Evolutionary conservation across 1,140 invertebrate genomes (phyloP).

Genomic region (Aphidius ervi): DNA sequence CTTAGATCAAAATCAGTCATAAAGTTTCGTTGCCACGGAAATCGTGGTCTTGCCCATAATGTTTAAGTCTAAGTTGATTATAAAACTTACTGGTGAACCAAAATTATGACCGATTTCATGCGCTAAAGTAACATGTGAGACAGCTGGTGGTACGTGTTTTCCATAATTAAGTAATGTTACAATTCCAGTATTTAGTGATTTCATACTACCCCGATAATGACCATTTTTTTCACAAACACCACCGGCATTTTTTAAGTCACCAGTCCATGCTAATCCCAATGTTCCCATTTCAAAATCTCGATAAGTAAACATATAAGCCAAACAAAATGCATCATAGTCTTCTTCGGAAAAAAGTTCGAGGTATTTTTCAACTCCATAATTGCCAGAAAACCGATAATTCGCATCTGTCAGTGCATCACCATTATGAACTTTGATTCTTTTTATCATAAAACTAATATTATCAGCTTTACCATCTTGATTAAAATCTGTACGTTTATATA

Average conservation of each 20-base stretch:
- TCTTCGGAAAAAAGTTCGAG: constrained; percentile 93
- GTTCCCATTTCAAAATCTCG: constrained; percentile 98
- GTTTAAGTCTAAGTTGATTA: too few relatives aligned
- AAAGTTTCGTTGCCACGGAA: too few relatives aligned
- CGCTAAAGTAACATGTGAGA: constrained; percentile 97
- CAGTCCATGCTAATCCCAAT: constrained; percentile 95
- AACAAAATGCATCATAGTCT: constrained; percentile 96
- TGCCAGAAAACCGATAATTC: constrained; percentile 84
- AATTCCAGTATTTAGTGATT: constrained; percentile 97
- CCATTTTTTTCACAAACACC: constrained; percentile 93
- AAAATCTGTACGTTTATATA: constrained; percentile 90
- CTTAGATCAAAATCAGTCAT: too few relatives aligned
- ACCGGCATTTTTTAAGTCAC: constrained; percentile 90
- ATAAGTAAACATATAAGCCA: constrained; percentile 99
- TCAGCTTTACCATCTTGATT: constrained; percentile 87
- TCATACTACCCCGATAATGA: constrained; percentile 90
- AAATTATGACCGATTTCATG: constrained; percentile 99
- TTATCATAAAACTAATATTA: constrained; percentile 95
- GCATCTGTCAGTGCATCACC: constrained; percentile 76
- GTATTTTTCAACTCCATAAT: constrained; percentile 93
- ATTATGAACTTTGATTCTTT: constrained; percentile 90
- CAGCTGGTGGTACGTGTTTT: constrained; percentile 95
- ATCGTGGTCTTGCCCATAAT: too few relatives aligned
- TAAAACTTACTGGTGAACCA: constrained; percentile 80
- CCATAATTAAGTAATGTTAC: constrained; percentile 98